Conservation (phyloP, 1,140 invertebrate genomes). For the Anastrepha ludens region DNA sequence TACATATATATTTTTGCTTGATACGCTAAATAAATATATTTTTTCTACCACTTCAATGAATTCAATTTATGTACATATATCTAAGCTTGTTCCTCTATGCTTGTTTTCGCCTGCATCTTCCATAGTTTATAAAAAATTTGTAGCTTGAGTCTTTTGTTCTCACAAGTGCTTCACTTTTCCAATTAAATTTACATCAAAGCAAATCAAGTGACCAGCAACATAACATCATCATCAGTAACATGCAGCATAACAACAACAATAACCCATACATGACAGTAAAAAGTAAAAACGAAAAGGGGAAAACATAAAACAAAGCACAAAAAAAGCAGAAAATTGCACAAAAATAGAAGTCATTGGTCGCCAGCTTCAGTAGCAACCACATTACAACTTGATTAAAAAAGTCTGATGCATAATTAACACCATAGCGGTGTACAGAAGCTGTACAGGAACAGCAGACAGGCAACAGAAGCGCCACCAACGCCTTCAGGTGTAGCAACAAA, state of each 20-base stretch:
- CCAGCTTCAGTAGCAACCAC: conserved; percentile 13
- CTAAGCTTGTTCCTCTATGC: too few relatives aligned
- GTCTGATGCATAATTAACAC: conserved; percentile 49
- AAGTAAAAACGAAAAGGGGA: not conserved
- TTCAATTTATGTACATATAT: too few relatives aligned
- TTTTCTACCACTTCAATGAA: too few relatives aligned
- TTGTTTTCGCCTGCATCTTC: too few relatives aligned
- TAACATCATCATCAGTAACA: conserved; percentile 26
- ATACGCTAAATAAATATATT: too few relatives aligned
- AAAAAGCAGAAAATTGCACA: not conserved
- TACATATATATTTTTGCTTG: too few relatives aligned
- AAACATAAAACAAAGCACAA: not conserved
- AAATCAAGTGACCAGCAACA: conserved; percentile 35
- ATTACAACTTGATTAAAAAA: conserved; percentile 52
- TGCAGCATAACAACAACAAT: not conserved
- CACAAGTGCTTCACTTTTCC: conserved; percentile 26
- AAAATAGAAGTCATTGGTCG: conserved; percentile 27
- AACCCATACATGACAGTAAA: not conserved
- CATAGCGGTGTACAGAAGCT: not conserved
- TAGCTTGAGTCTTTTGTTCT: not conserved
- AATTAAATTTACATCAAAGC: conserved; percentile 50
- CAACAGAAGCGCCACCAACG: conserved; percentile 28
- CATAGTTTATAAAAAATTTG: not conserved
- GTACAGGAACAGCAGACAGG: not conserved
- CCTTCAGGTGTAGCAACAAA: conserved; percentile 11